Percentiles rank a stretch among this genome's conserved stretches.
Conservation (phyloP, 2,888 invertebrate genomes). For the Rugalucina vietnamica region DNA sequence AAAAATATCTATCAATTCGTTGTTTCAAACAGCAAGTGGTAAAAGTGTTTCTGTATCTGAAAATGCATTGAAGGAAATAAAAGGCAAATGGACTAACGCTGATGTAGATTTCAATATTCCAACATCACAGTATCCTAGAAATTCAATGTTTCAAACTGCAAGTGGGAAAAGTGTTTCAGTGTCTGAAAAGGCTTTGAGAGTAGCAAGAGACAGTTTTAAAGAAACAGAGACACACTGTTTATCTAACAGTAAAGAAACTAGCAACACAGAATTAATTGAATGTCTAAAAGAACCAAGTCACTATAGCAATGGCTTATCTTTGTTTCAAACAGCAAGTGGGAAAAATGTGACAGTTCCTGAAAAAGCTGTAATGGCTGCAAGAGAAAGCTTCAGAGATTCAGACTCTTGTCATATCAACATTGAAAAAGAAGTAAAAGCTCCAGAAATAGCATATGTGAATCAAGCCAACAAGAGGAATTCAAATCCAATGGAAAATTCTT, state of each 20-base stretch:
- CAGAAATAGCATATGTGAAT: too few relatives aligned
- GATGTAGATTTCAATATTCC: neutral
- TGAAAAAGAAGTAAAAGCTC: too few relatives aligned
- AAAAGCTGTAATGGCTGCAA: neutral
- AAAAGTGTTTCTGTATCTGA: neutral
- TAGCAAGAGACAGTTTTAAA: neutral
- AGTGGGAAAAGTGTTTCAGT: neutral
- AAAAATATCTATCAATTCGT: too few relatives aligned
- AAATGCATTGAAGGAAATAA: constrained; percentile 18
- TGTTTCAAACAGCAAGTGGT: neutral
- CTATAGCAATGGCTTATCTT: too few relatives aligned
- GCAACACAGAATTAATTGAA: too few relatives aligned
- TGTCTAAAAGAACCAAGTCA: too few relatives aligned
- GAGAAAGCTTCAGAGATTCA: neutral
- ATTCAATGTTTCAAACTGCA: neutral
- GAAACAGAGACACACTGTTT: neutral
- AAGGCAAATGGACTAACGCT: neutral
- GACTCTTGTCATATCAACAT: too few relatives aligned
- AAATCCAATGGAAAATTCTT: neutral
- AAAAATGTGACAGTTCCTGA: neutral
- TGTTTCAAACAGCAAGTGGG: neutral
- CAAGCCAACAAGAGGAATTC: neutral
- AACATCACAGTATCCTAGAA: neutral
- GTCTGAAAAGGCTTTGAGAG: neutral
- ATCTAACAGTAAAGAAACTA: too few relatives aligned